These are phyloP conservation scores for Laspeyria flexula DNA, from an alignment of 2,888 invertebrate genomes.

Conservation along the genomic window DNA sequence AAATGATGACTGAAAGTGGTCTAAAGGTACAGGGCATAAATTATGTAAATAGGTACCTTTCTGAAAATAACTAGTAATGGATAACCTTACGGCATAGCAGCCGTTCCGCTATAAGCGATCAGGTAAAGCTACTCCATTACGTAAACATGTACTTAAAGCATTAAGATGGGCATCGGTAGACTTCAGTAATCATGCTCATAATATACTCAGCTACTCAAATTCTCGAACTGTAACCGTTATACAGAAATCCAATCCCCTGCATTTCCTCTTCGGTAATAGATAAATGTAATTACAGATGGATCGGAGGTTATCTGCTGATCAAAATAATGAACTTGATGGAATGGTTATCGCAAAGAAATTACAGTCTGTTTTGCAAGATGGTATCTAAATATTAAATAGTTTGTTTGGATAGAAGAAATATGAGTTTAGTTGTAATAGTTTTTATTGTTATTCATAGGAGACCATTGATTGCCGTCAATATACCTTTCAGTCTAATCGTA, in stretches of 20 bases:
- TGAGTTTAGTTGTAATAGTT: not conserved
- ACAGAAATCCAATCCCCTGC: conserved; percentile 60
- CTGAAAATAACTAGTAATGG: conserved; percentile 46
- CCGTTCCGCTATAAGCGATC: conserved; percentile 55
- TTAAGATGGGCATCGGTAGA: conserved; percentile 67
- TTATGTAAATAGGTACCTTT: conserved; percentile 27
- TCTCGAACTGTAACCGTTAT: conserved; percentile 61
- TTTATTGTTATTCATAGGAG: no score
- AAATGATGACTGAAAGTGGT: no score
- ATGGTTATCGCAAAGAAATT: conserved; percentile 22
- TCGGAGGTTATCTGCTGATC: conserved; percentile 56
- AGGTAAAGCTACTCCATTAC: conserved; percentile 68
- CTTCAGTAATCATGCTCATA: conserved; percentile 51
- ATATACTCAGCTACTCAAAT: conserved; percentile 61
- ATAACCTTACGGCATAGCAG: conserved; percentile 35
- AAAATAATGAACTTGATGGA: conserved; percentile 41
- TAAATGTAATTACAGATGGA: conserved; percentile 58
- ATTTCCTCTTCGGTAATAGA: conserved; percentile 62
- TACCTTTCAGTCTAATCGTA: no score
- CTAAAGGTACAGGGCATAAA: not conserved
- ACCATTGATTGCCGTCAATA: no score
- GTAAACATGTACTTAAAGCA: conserved; percentile 62
- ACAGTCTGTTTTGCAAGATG: conserved; percentile 5
- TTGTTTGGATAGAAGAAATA: not conserved
- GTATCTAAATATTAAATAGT: not conserved